Evolutionary conservation across 2,797 vertebrate genomes (phyloP), one percentile per base, ranked within the genome.

Genomic region (Discoglossus pictus): DNA sequence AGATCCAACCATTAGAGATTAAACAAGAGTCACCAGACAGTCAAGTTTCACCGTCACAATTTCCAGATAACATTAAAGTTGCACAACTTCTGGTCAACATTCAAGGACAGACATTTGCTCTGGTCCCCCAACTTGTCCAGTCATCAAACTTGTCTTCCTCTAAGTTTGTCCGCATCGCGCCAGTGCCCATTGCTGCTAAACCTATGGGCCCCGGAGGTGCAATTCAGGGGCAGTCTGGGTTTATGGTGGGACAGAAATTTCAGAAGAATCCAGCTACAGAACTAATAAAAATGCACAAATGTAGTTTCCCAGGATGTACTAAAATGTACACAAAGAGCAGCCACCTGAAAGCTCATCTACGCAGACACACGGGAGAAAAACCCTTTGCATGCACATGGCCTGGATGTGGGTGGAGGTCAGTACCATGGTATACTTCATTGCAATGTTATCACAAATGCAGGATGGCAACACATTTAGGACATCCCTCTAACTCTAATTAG

Each of bases 281-380:
- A 88, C 93, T 98, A 54, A 94, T 98, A 79, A 98, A 98, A 92
- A 98, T 97, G 95, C 95, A 98, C 83, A 96, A 96, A 85, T 98
- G 96, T 78, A 91, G 91, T 84, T 96, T 96, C 73, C 92, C 93
- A 0, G 94, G 95, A 65, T 98, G 96, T 83, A 92, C 88, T 82
- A 98, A 98, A 89, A 97, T 96, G 95, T 98, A 98, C 87, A 97
- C 95, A 8, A 98, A 98, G 82, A 98, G 96, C 86, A 98, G 96
- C 81, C 96, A 98, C 74, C 89, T 98, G 74, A 98, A 98, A 83
- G 96, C 96, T 25, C 96, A 98, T 78, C 88, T 98, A 79, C 89
- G 96, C 79, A 90, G 97, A 73, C 97, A 99, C 81, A 99, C 97
- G 0, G 97, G 97, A 48, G 97, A 99, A 88, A 97, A 98, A 78